Evolutionary conservation across 2,113 vertebrate genomes (phyloP), one percentile per base, ranked within the genome.

Genomic region (Anhinga anhinga): DNA sequence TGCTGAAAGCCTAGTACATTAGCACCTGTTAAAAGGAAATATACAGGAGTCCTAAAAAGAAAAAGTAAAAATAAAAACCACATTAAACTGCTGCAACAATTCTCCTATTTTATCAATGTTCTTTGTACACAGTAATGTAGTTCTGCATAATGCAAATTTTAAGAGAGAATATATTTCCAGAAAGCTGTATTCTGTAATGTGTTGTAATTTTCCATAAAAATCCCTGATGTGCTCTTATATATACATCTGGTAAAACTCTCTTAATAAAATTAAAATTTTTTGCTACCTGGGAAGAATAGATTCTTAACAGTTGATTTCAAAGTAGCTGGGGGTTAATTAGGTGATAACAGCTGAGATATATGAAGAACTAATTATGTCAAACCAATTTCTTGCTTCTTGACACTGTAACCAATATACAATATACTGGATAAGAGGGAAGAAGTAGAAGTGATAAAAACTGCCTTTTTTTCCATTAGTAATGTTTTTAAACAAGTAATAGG

Each of bases 331-430:
- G 44, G 34, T 88, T 86, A 94, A 91, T 47, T 93, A 89, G 76
- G 14, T 93, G 80, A 77, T 91, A 94, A 88, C 47, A 76, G 44
- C 58, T 67, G 71, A 95, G 83, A 53, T 86, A 55, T 77, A 58
- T 47, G 71, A 86, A 77, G 72, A 94, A 92, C 49, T 94, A 96
- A 91, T 94, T 88, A 52, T 7, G 14, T 86, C 65, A 83, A 88
- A 65, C 26, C 36, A 65, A 47, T 79, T 38, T 90, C 44, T 85
- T 63, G 2, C 40, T 83, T 83, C 80, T 80, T 95, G 80, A 91
- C 67, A 72, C 53, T 42, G 56, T 61, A 80, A 88, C 82, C 17
- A 72, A 59, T 26, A 40, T 23, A 22, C 8, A 65, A 19, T 26
- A 38, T 23, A 56, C 32, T 30, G 29, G 22, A 29, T 80, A 83